Conservation (phyloP, 2,888 invertebrate genomes). For the Ochropacha duplaris region DNA sequence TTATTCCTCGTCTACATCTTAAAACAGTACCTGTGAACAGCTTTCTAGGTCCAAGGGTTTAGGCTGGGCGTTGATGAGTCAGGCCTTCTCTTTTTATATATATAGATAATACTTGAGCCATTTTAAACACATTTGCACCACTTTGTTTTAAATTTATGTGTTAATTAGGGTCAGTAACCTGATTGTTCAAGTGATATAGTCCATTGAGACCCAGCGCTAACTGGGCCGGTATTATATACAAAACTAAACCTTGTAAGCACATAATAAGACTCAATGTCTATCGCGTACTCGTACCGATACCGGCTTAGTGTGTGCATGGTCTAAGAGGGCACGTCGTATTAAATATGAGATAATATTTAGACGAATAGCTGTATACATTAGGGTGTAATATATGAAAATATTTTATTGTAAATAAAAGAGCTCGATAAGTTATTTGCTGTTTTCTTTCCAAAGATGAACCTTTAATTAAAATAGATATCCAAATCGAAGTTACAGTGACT, state of each 20-base stretch:
- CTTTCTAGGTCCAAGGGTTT: too few relatives aligned
- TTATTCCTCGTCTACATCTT: too few relatives aligned
- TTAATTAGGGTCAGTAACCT: not conserved
- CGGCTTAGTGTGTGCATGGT: not conserved
- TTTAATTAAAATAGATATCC: too few relatives aligned
- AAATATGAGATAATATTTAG: not conserved
- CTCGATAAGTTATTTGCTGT: constrained; percentile 13
- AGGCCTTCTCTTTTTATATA: not conserved
- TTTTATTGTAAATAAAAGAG: constrained; percentile 59
- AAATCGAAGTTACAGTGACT: too few relatives aligned
- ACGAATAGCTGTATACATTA: constrained; percentile 26
- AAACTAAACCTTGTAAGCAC: not conserved
- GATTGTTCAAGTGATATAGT: not conserved
- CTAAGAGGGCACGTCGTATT: not conserved
- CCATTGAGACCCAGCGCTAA: not conserved
- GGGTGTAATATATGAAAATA: constrained; percentile 44
- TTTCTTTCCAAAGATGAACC: not conserved
- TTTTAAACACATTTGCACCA: not conserved
- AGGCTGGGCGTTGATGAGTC: too few relatives aligned
- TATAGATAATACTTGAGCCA: not conserved
- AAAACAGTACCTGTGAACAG: too few relatives aligned
- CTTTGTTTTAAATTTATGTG: not conserved
- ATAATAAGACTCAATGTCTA: not conserved
- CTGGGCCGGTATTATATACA: not conserved
- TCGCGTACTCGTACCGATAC: not conserved